Evolutionary conservation across 2,113 vertebrate species (phyloP), one percentile per base, ranked within the genome.

Genomic region (Syngnathus floridae): DNA sequence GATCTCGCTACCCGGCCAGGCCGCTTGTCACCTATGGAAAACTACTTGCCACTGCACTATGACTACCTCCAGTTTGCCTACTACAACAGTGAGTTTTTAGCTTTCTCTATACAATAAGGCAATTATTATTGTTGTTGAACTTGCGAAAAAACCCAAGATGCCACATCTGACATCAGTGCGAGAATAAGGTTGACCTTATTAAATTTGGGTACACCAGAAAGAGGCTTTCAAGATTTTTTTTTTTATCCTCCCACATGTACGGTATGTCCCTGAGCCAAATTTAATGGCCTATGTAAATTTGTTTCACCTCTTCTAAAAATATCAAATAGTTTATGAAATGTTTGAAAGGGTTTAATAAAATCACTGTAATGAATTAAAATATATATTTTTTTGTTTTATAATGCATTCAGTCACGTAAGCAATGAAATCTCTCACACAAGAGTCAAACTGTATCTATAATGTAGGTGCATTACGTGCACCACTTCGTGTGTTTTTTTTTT

Each of bases 51-150:
- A 19, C 90, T 96, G 65, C 96, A 98, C 71, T 98, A 95, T 0
- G 95, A 98, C 87, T 95, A 97, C 85, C 83, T 99, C 61, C 97
- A 99, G 87, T 98, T 96, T 57, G 93, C 95, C 72, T 98, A 96
- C 83, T 98, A 93, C 84, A 92, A 93, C 89, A 89, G 97, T 99
- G 82, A 88, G 66, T 38, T 37, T 31, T 5, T 6, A 48, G 1
- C 9, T 60, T 43, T 7, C 0, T 38, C 7, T 43, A 12, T 22
- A 19, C 14, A 35, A 10, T 17, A 8, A 35, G 37, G 36, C 26
- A 46, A 31, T 54, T 3, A 31, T 45, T 5, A 46, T 52, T 2
- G 5, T 36, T 49, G 8, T 19, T 49, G 17, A 21, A 9, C 7
- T 7, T 2, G 13, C 21, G 1, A 49, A 49, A 4, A 8, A 21